Conservation (phyloP, 2,113 vertebrate genomes). For the Ellobius talpinus region DNA sequence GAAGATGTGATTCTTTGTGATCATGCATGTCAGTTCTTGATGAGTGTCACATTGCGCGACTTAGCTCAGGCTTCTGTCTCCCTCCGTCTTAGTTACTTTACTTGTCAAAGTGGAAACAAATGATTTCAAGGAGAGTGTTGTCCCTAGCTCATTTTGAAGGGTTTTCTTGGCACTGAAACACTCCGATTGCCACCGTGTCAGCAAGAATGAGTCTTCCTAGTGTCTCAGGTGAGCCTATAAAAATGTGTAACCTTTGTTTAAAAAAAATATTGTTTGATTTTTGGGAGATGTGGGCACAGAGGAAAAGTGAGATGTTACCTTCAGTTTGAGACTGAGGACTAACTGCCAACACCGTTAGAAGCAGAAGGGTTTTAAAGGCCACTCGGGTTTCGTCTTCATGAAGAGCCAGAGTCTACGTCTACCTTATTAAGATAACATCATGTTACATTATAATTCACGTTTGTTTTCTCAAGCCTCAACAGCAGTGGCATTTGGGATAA, state of each 20-base stretch:
- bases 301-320: not conserved
- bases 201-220: slow-evolving; percentile 2
- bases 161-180: not conserved
- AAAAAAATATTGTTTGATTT: not conserved
- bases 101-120: slow-evolving; percentile 14
- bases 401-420: not conserved
- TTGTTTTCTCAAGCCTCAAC: not conserved
- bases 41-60: not conserved
- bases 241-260: not conserved
- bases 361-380: not conserved
- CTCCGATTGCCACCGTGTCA: not conserved
- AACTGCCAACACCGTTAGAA: not conserved
- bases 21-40: not conserved
- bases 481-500: not conserved
- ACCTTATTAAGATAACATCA: not conserved
- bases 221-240: not conserved
- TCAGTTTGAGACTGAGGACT: not conserved
- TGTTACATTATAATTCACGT: not conserved
- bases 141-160: not conserved
- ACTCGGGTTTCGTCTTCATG: not conserved
- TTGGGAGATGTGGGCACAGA: not conserved
- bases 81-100: not conserved
- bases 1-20: not conserved
- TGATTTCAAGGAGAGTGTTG: not conserved
- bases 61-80: not conserved